Percentiles rank a stretch among this genome's conserved stretches.
Conservation (phyloP, 2,888 invertebrate genomes). For the Antitype chi region DNA sequence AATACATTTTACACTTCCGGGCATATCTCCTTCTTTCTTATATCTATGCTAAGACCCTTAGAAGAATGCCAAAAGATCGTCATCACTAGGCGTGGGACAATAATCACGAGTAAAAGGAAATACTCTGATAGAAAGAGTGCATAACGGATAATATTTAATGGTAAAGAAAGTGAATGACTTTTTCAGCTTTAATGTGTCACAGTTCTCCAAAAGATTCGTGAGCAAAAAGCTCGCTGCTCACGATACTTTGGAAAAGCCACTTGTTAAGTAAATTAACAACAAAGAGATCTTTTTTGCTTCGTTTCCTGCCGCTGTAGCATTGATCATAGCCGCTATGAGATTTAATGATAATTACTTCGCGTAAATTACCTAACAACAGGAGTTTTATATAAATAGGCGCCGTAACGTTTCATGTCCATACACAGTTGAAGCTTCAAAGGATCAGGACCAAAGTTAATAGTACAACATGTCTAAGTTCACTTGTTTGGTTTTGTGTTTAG, state of each 20-base stretch:
- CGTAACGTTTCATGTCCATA: constrained; percentile 40
- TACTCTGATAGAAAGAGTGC: not conserved
- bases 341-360: constrained; percentile 59
- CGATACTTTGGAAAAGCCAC: constrained; percentile 7
- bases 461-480: constrained; percentile 51
- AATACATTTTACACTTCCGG: too few relatives aligned
- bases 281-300: constrained; percentile 38
- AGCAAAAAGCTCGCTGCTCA: not conserved
- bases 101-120: not conserved
- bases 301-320: constrained; percentile 47
- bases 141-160: not conserved
- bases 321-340: constrained; percentile 37
- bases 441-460: constrained; percentile 28
- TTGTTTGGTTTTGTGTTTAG: constrained; percentile 42
- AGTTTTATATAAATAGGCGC: constrained; percentile 59
- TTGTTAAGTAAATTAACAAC: constrained; percentile 34
- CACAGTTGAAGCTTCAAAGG: constrained; percentile 45
- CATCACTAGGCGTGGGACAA: not conserved
- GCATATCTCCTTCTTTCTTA: too few relatives aligned
- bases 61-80: not conserved
- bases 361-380: constrained; percentile 33
- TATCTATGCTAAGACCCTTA: too few relatives aligned
- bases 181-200: not conserved
- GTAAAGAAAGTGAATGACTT: not conserved
- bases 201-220: not conserved